Conservation (phyloP, 2,888 invertebrate genomes). For the Scaptomyza parva region DNA sequence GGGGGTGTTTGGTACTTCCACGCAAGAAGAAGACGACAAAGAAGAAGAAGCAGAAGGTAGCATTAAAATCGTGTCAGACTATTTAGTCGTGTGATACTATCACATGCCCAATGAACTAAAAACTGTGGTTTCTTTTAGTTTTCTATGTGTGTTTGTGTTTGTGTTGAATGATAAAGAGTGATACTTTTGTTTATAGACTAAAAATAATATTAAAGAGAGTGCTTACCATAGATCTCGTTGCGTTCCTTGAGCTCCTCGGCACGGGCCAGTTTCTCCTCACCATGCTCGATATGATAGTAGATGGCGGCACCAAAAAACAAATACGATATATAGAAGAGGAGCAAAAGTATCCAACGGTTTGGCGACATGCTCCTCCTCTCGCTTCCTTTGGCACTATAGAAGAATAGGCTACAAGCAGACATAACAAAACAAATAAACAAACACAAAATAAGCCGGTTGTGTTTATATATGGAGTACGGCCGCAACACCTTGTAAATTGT, state of each 20-base stretch:
- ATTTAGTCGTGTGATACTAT: conserved; percentile 55
- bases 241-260: conserved; percentile 87
- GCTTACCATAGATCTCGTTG: conserved; percentile 89
- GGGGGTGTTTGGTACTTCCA: conserved; percentile 40
- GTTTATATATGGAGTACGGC: background rate
- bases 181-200: background rate
- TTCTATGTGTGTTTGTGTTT: too few relatives aligned
- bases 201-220: background rate
- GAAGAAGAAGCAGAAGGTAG: conserved; percentile 23
- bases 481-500: conserved; percentile 36
- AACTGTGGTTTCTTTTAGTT: conserved; percentile 7
- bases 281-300: conserved; percentile 93
- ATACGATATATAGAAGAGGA: conserved; percentile 91
- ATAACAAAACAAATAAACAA: background rate
- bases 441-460: conserved; percentile 2
- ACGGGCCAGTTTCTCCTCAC: conserved; percentile 88
- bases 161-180: too few relatives aligned
- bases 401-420: conserved; percentile 31
- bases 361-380: conserved; percentile 88
- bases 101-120: conserved; percentile 53
- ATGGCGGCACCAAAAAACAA: conserved; percentile 93
- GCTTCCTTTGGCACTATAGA: conserved; percentile 37
- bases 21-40: conserved; percentile 32
- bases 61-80: conserved; percentile 54
- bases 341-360: conserved; percentile 91